Evolutionary conservation across 2,797 vertebrate genomes (phyloP), one percentile per base, ranked within the genome.

Genomic region (Premnoplex brunnescens): DNA sequence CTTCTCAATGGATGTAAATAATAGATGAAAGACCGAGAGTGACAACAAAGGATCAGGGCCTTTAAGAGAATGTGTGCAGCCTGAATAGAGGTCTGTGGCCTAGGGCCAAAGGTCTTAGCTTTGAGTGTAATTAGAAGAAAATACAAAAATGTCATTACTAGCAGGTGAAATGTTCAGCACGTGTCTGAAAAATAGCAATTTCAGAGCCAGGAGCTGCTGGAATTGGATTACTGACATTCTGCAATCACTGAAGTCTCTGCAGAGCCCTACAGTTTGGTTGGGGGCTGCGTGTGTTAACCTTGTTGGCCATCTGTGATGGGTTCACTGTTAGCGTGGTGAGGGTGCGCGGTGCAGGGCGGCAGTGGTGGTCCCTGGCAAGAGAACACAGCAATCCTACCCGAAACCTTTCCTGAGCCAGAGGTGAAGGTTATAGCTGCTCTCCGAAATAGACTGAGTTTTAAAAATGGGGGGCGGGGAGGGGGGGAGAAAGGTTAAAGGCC

Each of bases 61-160:
- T 98, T 98, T 98, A 98, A 95, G 96, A 97, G 97, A 98, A 97
- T 98, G 96, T 97, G 97, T 96, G 97, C 95, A 96, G 95, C 62
- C 95, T 97, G 95, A 98, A 97, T 98, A 97, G 97, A 97, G 97
- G 97, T 97, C 97, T 95, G 91, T 97, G 96, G 97, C 98, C 97
- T 91, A 94, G 97, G 97, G 97, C 97, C 97, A 97, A 98, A 97
- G 97, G 97, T 97, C 97, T 97, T 96, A 96, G 98, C 97, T 98
- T 97, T 96, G 97, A 96, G 93, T 97, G 97, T 97, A 98, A 98
- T 98, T 98, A 96, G 97, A 97, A 97, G 97, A 97, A 98, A 98
- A 98, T 97, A 97, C 98, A 97, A 97, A 98, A 98, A 98, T 98
- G 98, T 98, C 98, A 98, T 98, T 98, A 98, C 97, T 98, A 98